Evolutionary conservation across 2,113 vertebrate genomes (phyloP).

Genomic region (Lepus timidus): DNA sequence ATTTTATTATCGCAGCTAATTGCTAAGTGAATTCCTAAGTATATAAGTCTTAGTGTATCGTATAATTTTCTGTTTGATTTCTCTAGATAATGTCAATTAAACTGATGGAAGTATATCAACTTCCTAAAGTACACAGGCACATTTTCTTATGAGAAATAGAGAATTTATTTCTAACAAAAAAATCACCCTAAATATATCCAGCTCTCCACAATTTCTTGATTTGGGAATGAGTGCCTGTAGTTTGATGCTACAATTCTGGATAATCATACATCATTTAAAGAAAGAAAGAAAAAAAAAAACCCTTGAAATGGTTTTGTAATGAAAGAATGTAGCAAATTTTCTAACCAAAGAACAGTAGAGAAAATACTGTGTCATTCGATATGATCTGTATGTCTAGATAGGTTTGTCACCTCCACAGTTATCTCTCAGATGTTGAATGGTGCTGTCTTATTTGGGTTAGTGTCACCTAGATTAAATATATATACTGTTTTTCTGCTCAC

Average conservation of each 20-base stretch:
- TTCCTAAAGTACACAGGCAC: background rate
- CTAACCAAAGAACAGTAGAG: background rate
- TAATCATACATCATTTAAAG: background rate
- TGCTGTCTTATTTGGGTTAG: background rate
- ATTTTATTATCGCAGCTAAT: slow-evolving; percentile 48
- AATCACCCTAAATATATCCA: background rate
- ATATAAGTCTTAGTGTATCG: background rate
- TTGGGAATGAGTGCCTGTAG: background rate
- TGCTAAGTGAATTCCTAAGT: slow-evolving; percentile 60
- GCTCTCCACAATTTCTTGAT: background rate
- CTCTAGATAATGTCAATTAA: slow-evolving; percentile 44
- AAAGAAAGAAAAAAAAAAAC: background rate
- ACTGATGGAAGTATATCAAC: background rate
- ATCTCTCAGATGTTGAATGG: background rate
- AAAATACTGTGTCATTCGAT: background rate
- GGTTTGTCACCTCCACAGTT: background rate
- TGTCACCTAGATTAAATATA: background rate
- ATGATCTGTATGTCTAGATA: background rate
- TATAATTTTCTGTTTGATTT: slow-evolving; percentile 44
- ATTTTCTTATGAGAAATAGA: background rate
- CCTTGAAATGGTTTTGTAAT: background rate
- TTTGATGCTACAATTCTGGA: background rate
- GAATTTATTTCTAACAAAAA: slow-evolving; percentile 19
- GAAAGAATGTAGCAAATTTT: background rate
- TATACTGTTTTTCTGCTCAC: background rate